phyloP scores from a whole-genome alignment of 2,888 invertebrate genomes.

The Taenaris catops region DNA sequence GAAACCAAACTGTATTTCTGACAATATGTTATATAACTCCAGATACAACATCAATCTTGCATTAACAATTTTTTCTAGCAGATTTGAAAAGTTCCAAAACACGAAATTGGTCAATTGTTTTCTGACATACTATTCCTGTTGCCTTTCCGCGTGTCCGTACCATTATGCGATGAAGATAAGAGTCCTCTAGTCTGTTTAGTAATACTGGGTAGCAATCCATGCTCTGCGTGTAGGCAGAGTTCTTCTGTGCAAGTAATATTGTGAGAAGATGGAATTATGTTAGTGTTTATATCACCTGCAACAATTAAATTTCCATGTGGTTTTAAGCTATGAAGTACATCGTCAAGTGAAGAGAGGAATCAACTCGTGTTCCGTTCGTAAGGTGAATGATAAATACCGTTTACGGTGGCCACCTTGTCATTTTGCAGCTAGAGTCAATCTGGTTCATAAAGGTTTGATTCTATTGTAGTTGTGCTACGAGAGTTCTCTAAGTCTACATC shows the following conservation, averaged over 20 bases:
- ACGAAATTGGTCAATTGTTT: no score
- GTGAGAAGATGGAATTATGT: slow-evolving; percentile 2
- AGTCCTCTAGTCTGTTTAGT: slow-evolving; percentile 4
- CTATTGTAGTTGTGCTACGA: neutral
- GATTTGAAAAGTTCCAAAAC: slow-evolving; percentile 5
- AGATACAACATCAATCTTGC: slow-evolving; percentile 8
- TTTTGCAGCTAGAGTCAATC: slow-evolving; percentile 3
- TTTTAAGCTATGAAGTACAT: neutral
- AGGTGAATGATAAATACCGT: slow-evolving; percentile 2
- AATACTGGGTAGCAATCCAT: slow-evolving; percentile 4
- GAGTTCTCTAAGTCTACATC: slow-evolving; percentile 6
- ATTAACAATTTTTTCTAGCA: slow-evolving; percentile 5
- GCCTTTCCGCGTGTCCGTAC: neutral
- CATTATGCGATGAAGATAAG: slow-evolving; percentile 7
- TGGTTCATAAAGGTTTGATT: slow-evolving; percentile 2
- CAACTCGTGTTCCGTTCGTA: neutral
- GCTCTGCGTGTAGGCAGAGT: slow-evolving; percentile 5
- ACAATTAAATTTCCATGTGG: neutral
- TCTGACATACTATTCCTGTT: slow-evolving; percentile 5
- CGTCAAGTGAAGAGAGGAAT: slow-evolving; percentile 1
- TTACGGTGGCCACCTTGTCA: neutral
- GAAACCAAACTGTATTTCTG: slow-evolving; percentile 18
- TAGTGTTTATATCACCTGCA: slow-evolving; percentile 7
- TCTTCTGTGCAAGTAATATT: neutral
- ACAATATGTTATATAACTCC: slow-evolving; percentile 14